Evolutionary conservation across 64 coral and sea anemone species (phyloP).

Genomic region (Dendronephthya gigantea): DNA sequence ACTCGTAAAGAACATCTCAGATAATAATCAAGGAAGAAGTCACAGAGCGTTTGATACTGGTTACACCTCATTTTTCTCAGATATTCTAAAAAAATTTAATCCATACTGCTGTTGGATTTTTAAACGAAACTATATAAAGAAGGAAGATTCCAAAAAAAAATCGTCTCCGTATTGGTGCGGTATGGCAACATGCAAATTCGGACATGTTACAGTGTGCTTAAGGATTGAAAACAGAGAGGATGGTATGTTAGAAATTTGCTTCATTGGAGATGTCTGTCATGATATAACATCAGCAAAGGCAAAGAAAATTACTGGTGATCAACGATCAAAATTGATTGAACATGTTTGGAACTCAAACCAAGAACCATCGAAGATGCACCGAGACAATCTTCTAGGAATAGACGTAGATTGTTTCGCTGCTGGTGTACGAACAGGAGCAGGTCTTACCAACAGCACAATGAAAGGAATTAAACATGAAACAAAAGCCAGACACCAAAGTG

Average conservation of each 20-base stretch:
- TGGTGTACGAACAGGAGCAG: no score
- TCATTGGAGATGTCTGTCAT: constrained; percentile 1
- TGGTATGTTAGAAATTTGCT: background rate
- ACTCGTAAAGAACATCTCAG: background rate
- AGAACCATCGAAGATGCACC: no score
- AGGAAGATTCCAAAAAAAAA: background rate
- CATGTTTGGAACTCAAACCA: no score
- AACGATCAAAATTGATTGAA: no score
- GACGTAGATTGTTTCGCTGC: no score
- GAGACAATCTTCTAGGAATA: no score
- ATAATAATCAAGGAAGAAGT: background rate
- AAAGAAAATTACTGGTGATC: no score
- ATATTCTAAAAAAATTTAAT: no score
- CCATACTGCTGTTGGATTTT: constrained; percentile 27
- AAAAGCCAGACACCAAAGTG: background rate
- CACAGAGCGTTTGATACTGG: constrained; percentile 16
- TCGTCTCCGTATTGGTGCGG: constrained; percentile 15
- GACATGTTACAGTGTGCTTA: background rate
- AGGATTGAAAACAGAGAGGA: background rate
- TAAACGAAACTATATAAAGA: constrained; percentile 19
- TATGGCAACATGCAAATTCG: constrained; percentile 18
- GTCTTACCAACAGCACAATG: no score
- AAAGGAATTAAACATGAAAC: background rate
- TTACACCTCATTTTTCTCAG: constrained; percentile 10
- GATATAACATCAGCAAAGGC: constrained; percentile 12